Evolutionary conservation across 2,113 vertebrate species (phyloP).

Genomic region (Bujurquina vittata): DNA sequence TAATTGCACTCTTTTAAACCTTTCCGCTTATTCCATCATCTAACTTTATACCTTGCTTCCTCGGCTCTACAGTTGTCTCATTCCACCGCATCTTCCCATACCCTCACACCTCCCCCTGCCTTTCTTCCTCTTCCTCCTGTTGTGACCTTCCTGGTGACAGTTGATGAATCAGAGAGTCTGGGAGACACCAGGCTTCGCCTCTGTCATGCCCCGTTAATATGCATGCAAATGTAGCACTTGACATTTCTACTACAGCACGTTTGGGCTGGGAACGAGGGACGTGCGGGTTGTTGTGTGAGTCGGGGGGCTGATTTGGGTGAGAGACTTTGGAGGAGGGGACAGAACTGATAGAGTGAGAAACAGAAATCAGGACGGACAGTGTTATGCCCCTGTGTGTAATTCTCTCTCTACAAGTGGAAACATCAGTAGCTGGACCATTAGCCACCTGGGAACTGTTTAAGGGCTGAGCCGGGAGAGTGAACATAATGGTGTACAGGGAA

Average conservation of each 20-base stretch:
- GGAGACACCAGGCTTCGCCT: constrained; percentile 68
- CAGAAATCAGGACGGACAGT: constrained; percentile 47
- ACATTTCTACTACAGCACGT: constrained; percentile 79
- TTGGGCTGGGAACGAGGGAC: constrained; percentile 32
- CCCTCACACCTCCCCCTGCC: background rate
- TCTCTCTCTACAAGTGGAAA: constrained; percentile 51
- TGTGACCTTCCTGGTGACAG: constrained; percentile 81
- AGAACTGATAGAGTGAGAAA: constrained; percentile 41
- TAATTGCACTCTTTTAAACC: background rate
- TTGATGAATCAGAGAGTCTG: constrained; percentile 80
- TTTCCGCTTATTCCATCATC: background rate
- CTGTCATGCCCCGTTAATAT: constrained; percentile 81
- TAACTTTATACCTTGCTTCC: constrained; percentile 2
- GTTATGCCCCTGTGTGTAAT: constrained; percentile 64
- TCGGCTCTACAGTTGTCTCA: background rate
- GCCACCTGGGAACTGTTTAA: constrained; percentile 64
- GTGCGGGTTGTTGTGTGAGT: constrained; percentile 23
- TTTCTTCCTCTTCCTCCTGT: constrained; percentile 25
- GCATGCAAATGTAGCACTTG: constrained; percentile 85
- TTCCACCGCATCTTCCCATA: constrained; percentile 6
- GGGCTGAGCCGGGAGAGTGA: constrained; percentile 41
- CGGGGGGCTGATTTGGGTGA: background rate
- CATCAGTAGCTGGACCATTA: constrained; percentile 68
- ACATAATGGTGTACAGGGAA: constrained; percentile 41
- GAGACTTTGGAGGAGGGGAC: constrained; percentile 3